Percentiles rank a stretch among this genome's conserved stretches.
phyloP scores from a whole-genome alignment of 2,888 invertebrate species.

The Leptopilina syphax region DNA sequence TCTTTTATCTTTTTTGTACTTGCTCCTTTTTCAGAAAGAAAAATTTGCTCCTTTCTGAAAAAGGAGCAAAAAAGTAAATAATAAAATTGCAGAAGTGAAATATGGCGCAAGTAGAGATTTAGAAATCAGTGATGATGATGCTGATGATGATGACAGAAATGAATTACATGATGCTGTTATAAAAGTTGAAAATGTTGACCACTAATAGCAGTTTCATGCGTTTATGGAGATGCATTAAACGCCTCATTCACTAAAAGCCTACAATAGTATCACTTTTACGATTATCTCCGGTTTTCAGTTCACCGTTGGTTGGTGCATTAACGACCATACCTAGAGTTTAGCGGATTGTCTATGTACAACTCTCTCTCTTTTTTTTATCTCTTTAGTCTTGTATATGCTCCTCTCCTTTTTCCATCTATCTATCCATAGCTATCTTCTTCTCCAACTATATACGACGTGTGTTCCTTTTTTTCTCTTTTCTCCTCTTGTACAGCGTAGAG shows the following conservation, averaged over 20 bases:
- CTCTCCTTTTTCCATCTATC: neutral
- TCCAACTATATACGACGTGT: neutral
- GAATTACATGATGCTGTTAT: neutral
- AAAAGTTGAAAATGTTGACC: slow-evolving; percentile 19
- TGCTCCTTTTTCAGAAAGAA: no score
- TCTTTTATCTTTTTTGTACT: no score
- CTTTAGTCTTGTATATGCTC: neutral
- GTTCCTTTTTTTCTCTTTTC: neutral
- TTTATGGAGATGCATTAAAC: slow-evolving; percentile 29
- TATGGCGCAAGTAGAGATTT: neutral
- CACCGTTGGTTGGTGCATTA: neutral
- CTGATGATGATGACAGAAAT: neutral
- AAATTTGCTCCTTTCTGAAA: no score
- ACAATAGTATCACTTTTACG: slow-evolving; percentile 39
- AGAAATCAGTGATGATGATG: neutral
- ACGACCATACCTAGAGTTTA: slow-evolving; percentile 23
- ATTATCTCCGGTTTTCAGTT: slow-evolving; percentile 33
- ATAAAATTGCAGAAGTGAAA: no score
- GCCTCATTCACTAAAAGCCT: slow-evolving; percentile 34
- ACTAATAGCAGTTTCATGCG: slow-evolving; percentile 27
- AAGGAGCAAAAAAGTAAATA: no score
- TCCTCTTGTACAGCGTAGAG: neutral
- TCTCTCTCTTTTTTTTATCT: neutral
- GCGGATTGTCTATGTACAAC: slow-evolving; percentile 1
- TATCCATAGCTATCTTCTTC: neutral